Evolutionary conservation across 1,140 invertebrate species (phyloP).

Genomic region (Scylla paramamosain): DNA sequence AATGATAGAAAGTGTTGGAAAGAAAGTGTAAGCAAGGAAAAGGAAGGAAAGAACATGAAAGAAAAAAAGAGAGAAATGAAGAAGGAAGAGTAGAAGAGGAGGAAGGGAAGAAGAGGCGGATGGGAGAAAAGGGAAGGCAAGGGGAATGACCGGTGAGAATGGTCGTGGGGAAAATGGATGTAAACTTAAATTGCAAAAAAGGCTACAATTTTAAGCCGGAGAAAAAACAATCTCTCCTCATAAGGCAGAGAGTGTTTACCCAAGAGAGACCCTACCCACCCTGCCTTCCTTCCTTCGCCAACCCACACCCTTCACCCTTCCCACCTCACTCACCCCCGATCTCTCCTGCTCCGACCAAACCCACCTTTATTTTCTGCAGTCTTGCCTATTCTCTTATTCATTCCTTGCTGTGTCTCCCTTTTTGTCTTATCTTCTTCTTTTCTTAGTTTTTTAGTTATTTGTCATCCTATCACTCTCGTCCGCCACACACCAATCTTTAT

Average conservation of each 20-base stretch:
- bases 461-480: not conserved
- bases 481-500: too few species aligned
- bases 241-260: not conserved
- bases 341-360: not conserved
- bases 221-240: not conserved
- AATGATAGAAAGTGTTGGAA: not conserved
- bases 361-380: not conserved
- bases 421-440: not conserved
- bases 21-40: not conserved
- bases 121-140: too few species aligned
- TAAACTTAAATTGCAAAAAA: not conserved
- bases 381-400: too few species aligned
- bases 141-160: not conserved
- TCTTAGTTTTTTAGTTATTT: too few species aligned
- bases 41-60: not conserved
- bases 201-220: not conserved
- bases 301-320: not conserved
- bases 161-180: not conserved
- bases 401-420: too few species aligned
- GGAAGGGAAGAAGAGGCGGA: too few species aligned
- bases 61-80: not conserved
- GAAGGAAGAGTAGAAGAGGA: too few species aligned
- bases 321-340: not conserved
- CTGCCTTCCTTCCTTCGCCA: not conserved
- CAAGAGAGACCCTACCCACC: not conserved